A percentile compares a stretch with the other conserved stretches of the same genome.
phyloP scores from a whole-genome alignment of 30 jellyfish, hydroid and myxozoan species.

The Calvadosia cruxmelitensis region DNA sequence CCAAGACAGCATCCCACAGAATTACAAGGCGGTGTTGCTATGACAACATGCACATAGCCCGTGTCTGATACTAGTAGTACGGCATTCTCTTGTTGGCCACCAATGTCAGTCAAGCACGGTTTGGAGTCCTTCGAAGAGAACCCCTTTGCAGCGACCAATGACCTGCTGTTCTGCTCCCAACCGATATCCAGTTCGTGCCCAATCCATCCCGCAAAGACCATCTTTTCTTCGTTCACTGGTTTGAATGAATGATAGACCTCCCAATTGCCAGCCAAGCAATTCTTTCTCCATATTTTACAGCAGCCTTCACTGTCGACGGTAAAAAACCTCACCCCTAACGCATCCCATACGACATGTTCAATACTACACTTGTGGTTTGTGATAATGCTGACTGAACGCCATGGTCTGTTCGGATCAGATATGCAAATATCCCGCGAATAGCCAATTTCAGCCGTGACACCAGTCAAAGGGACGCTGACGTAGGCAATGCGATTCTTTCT shows the following conservation, averaged over 20 bases:
- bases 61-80: neutral
- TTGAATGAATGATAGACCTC: conserved; percentile 11
- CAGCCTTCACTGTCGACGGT: conserved; percentile 38
- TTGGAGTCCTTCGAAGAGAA: conserved; percentile 15
- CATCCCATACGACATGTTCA: conserved; percentile 58
- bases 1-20: neutral
- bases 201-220: conserved; percentile 28
- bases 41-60: neutral
- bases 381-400: conserved; percentile 30
- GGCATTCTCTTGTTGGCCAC: conserved; percentile 12
- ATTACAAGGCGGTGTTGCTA: neutral
- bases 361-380: conserved; percentile 28
- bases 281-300: conserved; percentile 37
- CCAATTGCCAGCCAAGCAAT: conserved; percentile 44
- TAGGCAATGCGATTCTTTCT: conserved; percentile 45
- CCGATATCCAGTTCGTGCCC: conserved; percentile 19
- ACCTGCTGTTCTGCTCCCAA: conserved; percentile 36
- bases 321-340: conserved; percentile 30
- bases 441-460: too few relatives aligned
- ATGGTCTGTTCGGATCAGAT: conserved; percentile 49
- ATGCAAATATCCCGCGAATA: conserved; percentile 22
- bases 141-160: conserved; percentile 13
- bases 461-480: conserved; percentile 20
- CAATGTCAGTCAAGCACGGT: conserved; percentile 31
- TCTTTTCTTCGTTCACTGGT: conserved; percentile 12